Evolutionary conservation across 2,797 vertebrate genomes (phyloP).

Genomic region (Miichthys miiuy): DNA sequence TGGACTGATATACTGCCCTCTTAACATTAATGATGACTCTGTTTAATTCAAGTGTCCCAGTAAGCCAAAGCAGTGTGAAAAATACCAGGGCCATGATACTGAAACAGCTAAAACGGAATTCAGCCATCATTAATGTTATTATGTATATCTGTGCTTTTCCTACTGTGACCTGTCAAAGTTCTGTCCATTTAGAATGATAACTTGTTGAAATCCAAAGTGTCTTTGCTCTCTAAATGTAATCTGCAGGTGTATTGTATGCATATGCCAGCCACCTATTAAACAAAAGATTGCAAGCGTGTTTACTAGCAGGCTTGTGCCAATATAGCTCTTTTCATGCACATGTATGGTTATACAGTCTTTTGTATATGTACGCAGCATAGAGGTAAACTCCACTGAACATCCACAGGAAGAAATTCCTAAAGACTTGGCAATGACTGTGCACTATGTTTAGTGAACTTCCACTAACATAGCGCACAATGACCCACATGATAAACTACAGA

Average conservation of each 20-base stretch:
- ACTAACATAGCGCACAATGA: conserved; percentile 4
- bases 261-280: neutral
- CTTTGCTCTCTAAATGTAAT: too few relatives aligned
- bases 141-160: conserved; percentile 9
- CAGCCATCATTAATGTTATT: conserved; percentile 6
- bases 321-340: conserved; percentile 34
- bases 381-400: too few relatives aligned
- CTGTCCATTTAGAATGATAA: neutral
- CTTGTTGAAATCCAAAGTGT: too few relatives aligned
- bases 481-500: neutral
- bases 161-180: conserved; percentile 11
- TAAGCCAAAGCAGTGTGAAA: conserved; percentile 13
- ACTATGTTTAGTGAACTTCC: too few relatives aligned
- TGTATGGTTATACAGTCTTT: conserved; percentile 29
- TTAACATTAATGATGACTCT: conserved; percentile 14
- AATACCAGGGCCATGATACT: conserved; percentile 30
- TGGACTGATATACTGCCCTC: too few relatives aligned
- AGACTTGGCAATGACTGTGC: conserved; percentile 5
- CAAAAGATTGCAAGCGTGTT: conserved; percentile 45
- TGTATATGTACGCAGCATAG: neutral
- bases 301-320: conserved; percentile 20
- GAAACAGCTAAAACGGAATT: conserved; percentile 25
- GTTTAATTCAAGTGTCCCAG: conserved; percentile 17
- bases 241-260: conserved; percentile 1
- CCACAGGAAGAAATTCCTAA: conserved; percentile 11